These are phyloP conservation scores for Poeciliopsis presidionis DNA, from an alignment of 2,797 vertebrate species.

Conservation along the genomic window DNA sequence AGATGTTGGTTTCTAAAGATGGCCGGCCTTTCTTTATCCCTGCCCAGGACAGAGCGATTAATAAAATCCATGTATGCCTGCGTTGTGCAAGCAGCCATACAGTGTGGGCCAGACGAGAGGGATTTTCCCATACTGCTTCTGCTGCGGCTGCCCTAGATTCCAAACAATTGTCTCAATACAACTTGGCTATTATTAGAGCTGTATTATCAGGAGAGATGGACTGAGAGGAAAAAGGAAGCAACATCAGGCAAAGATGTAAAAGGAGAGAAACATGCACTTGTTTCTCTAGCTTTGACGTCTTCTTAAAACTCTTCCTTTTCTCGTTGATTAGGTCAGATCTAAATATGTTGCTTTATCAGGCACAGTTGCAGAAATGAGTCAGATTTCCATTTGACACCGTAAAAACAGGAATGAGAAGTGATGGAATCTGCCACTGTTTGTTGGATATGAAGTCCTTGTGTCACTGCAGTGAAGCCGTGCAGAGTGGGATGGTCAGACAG, in stretches of 20 bases:
- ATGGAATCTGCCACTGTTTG: background rate
- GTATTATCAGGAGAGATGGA: conserved; percentile 66
- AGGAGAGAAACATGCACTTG: conserved; percentile 19
- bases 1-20: background rate
- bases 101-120: conserved; percentile 58
- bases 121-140: conserved; percentile 77
- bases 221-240: conserved; percentile 26
- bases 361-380: background rate
- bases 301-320: conserved; percentile 34
- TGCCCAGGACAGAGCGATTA: background rate
- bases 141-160: conserved; percentile 78
- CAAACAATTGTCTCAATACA: conserved; percentile 72
- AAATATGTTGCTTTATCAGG: background rate
- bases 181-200: conserved; percentile 76
- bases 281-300: conserved; percentile 3
- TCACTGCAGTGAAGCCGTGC: too few species aligned
- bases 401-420: too few species aligned
- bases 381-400: too few species aligned
- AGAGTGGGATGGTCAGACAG: too few species aligned
- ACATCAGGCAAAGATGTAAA: conserved; percentile 31
- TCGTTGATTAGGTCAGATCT: background rate
- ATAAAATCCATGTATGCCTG: conserved; percentile 5
- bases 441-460: background rate
- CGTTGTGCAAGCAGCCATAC: conserved; percentile 39
- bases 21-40: background rate